These are phyloP conservation scores for Coracias cyanogaster DNA, from an alignment of 2,797 vertebrate genomes.

Conservation along the genomic window DNA sequence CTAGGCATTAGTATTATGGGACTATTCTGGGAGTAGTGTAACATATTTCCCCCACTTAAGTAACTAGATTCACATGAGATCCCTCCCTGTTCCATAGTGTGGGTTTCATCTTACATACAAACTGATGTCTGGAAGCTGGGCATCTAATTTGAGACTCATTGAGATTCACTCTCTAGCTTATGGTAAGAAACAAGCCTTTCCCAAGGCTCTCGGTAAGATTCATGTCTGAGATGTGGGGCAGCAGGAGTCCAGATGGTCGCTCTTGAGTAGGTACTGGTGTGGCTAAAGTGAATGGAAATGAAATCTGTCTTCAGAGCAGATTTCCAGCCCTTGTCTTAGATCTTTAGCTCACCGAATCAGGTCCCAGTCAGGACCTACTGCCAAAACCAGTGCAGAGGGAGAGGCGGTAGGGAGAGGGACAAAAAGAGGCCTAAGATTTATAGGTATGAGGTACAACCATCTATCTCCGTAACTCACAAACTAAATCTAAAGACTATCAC, in stretches of 20 bases:
- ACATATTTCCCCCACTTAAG: accelerated
- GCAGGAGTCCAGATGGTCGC: not conserved
- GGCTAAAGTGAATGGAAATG: not conserved
- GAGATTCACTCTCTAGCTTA: not conserved
- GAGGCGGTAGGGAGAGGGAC: not conserved
- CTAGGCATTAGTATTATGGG: not conserved
- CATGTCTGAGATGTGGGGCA: not conserved
- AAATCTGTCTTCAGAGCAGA: not conserved
- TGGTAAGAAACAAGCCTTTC: not conserved
- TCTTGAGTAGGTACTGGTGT: not conserved
- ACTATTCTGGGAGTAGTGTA: not conserved
- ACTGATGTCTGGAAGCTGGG: not conserved
- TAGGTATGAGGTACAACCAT: not conserved
- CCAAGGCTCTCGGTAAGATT: not conserved
- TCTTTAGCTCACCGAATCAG: not conserved
- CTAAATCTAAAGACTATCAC: not conserved
- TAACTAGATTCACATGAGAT: not conserved
- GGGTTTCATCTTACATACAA: not conserved
- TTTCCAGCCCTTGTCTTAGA: not conserved
- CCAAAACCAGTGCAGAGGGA: not conserved
- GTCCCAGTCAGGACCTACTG: not conserved
- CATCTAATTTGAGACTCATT: not conserved
- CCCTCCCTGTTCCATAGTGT: accelerated
- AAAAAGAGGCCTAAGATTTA: not conserved
- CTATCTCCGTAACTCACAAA: not conserved